These are phyloP conservation scores for Bergia puertoricense DNA, from an alignment of 92 coral and sea anemone genomes.

Conservation along the genomic window DNA sequence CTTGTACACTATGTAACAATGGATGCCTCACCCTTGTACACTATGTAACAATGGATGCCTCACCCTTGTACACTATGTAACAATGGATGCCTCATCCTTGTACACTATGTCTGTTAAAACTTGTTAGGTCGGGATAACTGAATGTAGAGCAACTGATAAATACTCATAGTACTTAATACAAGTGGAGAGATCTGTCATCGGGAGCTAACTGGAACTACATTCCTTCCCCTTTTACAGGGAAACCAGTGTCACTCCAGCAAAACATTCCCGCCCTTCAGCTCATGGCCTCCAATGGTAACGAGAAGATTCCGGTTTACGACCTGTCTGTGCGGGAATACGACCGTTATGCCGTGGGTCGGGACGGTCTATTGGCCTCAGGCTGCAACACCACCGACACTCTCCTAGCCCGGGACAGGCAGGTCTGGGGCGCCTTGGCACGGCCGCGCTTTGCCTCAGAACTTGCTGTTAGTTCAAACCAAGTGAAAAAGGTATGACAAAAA, in stretches of 20 bases:
- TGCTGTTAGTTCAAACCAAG: neutral
- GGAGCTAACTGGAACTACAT: neutral
- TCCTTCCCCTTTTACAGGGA: constrained; percentile 5
- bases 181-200: neutral
- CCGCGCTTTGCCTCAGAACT: constrained; percentile 42
- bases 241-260: constrained; percentile 55
- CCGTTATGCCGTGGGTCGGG: constrained; percentile 86
- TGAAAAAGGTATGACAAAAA: constrained; percentile 11
- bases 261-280: constrained; percentile 61
- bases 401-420: constrained; percentile 66
- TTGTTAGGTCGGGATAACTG: neutral
- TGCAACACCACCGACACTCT: constrained; percentile 63
- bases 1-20: too few relatives aligned
- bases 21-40: too few relatives aligned
- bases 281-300: constrained; percentile 41
- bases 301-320: constrained; percentile 75
- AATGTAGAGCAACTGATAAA: too few relatives aligned
- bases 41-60: too few relatives aligned
- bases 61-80: too few relatives aligned
- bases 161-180: too few relatives aligned
- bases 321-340: constrained; percentile 82
- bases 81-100: too few relatives aligned
- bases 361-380: constrained; percentile 77
- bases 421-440: constrained; percentile 73
- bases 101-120: too few relatives aligned